Evolutionary conservation across 2,797 vertebrate species (phyloP).

Genomic region (Poecilia velifera): DNA sequence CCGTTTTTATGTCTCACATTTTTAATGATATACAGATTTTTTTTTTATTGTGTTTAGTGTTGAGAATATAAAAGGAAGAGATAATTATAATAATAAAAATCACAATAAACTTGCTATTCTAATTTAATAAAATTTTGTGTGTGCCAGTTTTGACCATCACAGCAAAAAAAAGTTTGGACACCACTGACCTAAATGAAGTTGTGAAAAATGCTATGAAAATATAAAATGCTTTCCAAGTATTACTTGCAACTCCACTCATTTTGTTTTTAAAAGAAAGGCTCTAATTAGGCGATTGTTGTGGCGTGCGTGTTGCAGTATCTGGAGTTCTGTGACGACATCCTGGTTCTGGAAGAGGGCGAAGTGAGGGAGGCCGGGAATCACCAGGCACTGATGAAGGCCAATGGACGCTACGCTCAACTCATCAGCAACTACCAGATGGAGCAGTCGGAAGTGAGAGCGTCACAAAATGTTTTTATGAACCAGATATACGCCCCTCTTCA

Average conservation of each 20-base stretch:
- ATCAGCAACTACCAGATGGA: conserved; percentile 78
- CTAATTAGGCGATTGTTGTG: neutral
- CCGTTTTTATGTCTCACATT: too few relatives aligned
- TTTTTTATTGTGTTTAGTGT: too few relatives aligned
- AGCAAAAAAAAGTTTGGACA: too few relatives aligned
- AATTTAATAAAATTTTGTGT: too few relatives aligned
- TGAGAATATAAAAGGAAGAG: too few relatives aligned
- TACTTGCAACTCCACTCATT: neutral
- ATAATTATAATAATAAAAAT: too few relatives aligned
- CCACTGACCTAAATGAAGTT: neutral
- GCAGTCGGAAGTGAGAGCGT: conserved; percentile 74
- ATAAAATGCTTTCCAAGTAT: neutral
- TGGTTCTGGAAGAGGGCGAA: conserved; percentile 84
- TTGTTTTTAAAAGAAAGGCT: neutral
- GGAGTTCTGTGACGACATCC: conserved; percentile 86
- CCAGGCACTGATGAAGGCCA: conserved; percentile 71
- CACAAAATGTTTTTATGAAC: neutral
- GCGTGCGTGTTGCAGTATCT: conserved; percentile 78
- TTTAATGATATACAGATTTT: too few relatives aligned
- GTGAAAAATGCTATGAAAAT: neutral
- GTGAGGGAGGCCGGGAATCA: conserved; percentile 84
- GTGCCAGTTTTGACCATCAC: too few relatives aligned
- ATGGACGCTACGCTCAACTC: conserved; percentile 81
- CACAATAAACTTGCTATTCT: too few relatives aligned
- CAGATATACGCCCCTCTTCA: neutral